Evolutionary conservation across 2,888 invertebrate genomes (phyloP), one percentile per base, ranked within the genome.

Genomic region (Encarsia formosa): DNA sequence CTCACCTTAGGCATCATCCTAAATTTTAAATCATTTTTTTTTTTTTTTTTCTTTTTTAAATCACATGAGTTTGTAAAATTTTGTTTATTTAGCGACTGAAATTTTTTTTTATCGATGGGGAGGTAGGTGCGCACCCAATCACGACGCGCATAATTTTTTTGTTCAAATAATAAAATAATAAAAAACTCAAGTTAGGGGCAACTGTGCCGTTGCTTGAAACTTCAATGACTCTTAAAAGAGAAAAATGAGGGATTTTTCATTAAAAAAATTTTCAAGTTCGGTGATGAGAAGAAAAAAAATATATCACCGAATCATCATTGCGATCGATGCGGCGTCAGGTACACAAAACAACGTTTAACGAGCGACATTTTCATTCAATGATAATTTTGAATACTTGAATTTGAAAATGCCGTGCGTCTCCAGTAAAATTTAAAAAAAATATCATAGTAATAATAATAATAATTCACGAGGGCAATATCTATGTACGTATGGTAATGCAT

Each of bases 61-160:
- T 3, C 16, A 6, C 18, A 38, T 32, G 13, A 31, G 38, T 24
- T 20, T 40, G 16, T 43, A 32, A 37, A 44, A 41, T 49, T 13
- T 13, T 29, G 8, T 29, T 29, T 13, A 29, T 29, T 29, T 29
- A 13, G 8, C 13, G 29, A 15, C 9, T n/a, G 23, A 40, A 37
- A 37, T 23, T 19, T 39, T 5, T 23, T 6, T 39, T 23, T 23
- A 37, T 48, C 23, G 38, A 35, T 52, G 58, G 58, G 58, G 59
- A 64, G 65, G 65, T 60, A 69, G 70, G 70, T 70, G 71, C 70
- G 67, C 71, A 71, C 71, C 69, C 70, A 67, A 65, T 63, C 62
- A 56, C 59, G 54, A 44, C 57, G 54, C 57, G 57, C 56, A 59
- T 56, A 49, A 50, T 57, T 54, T 49, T 18, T 56, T 52, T 29